Base-by-base conservation (phyloP, 2,797 vertebrate genomes). In the Lutjanus argentimaculatus region DNA sequence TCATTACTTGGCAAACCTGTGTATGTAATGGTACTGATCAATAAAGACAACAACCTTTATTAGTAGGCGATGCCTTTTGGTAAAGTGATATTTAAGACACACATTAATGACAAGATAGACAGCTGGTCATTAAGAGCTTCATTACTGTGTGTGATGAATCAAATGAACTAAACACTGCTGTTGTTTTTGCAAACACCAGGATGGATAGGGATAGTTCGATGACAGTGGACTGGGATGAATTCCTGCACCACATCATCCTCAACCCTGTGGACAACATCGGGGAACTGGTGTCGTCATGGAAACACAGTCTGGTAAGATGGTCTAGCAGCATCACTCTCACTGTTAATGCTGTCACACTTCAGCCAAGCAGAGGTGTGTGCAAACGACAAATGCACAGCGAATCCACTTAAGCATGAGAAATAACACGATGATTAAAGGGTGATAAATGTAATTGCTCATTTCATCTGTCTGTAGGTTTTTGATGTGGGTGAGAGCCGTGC, bases 171-270 rank as follows among this genome's bases (percentile, higher is more conserved):
- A 43, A 8, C 8, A 13, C 8, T 40, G n/a, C 9, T 56, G 11
- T 72, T 69, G 22, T 85, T 52, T 63, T 51, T 85, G 30, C 36
- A 14, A 8, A 51, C 70, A 16, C 30, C 80, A 96, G 95, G 91
- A 95, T 96, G 94, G 95, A 96, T 70, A 79, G 91, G 69, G 95
- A 96, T 85, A 92, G 86, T 8, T 96, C 95, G 0, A 94, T 95
- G 95, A 96, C 95, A 0, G 95, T 96, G 62, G 94, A 96, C 86
- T 96, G 95, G 95, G 88, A 17, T 2, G 95, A 96, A 64, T 96
- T 96, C 78, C 90, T 96, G 42, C 93, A 96, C 7, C 87, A 96
- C 7, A 77, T 96, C 65, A 91, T 95, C 84, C 86, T 96, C 55
- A 95, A 96, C 91, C 95, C 95, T 3, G 95, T 91, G 76, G 94